phyloP scores from a whole-genome alignment of 2,797 vertebrate species.

The Enteromius treurensis region DNA sequence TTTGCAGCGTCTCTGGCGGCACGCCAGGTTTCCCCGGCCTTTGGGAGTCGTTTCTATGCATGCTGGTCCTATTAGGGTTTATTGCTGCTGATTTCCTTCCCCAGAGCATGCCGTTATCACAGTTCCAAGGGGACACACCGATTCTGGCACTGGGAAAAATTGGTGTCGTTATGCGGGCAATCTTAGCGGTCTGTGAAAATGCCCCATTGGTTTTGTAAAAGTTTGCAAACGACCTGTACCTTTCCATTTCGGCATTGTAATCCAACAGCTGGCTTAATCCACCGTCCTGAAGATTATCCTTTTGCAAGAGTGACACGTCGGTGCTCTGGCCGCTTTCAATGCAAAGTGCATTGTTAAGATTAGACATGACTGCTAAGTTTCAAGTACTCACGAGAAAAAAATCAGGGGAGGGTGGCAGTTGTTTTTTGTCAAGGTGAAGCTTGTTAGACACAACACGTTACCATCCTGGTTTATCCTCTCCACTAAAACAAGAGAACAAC shows the following conservation, averaged over 20 bases:
- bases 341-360: conserved; percentile 94
- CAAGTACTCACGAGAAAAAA: conserved; percentile 64
- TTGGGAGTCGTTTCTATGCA: conserved; percentile 94
- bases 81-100: conserved; percentile 84
- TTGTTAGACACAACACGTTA: conserved; percentile 75
- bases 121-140: conserved; percentile 97
- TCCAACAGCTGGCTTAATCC: conserved; percentile 96
- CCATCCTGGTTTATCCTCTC: conserved; percentile 78
- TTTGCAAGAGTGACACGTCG: conserved; percentile 90
- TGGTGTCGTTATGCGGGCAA: conserved; percentile 94
- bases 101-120: conserved; percentile 95
- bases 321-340: conserved; percentile 90
- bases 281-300: conserved; percentile 93
- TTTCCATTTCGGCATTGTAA: conserved; percentile 98
- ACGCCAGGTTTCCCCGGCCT: conserved; percentile 92
- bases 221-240: conserved; percentile 94
- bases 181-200: conserved; percentile 94
- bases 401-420: conserved; percentile 56
- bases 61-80: conserved; percentile 88
- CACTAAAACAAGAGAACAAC: conserved; percentile 75
- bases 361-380: conserved; percentile 77
- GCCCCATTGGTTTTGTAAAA: conserved; percentile 95
- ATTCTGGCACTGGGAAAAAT: conserved; percentile 95
- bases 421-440: conserved; percentile 72
- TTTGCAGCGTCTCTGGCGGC: conserved; percentile 92